These are phyloP conservation scores for Eilema caniola DNA, from an alignment of 2,888 invertebrate genomes.

Conservation along the genomic window DNA sequence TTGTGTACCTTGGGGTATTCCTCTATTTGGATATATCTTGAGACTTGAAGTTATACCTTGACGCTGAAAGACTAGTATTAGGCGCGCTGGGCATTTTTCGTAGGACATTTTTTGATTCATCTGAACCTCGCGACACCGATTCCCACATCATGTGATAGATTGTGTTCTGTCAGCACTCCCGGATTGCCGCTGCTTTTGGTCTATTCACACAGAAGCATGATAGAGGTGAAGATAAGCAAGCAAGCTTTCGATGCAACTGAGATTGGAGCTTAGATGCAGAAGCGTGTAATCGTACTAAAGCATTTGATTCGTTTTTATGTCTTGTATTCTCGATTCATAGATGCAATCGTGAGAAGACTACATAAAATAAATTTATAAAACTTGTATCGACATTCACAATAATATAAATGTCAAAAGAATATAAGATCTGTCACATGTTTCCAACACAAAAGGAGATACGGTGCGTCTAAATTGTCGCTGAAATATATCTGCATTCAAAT, in stretches of 20 bases:
- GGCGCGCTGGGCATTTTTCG: no score
- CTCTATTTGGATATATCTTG: no score
- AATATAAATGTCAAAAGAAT: conserved; percentile 11
- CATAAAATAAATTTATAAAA: neutral
- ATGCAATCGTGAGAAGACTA: neutral
- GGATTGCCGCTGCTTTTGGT: neutral
- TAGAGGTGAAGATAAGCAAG: neutral
- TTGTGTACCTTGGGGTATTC: neutral
- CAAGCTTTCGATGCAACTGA: no score
- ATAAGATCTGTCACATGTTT: conserved; percentile 27
- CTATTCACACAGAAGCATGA: no score
- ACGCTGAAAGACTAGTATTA: no score
- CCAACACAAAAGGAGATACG: conserved; percentile 28
- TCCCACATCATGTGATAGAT: no score
- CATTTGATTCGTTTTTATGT: neutral
- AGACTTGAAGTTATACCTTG: no score
- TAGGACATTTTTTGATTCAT: no score
- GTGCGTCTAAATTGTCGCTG: conserved; percentile 22
- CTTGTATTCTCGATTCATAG: neutral
- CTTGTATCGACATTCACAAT: neutral
- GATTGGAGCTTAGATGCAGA: neutral
- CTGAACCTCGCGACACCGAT: no score
- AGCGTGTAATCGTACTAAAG: neutral
- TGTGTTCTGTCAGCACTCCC: no score
- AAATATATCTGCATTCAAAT: conserved; percentile 19